Base-by-base conservation (phyloP, 1,140 invertebrate species). In the Hirudo medicinalis region DNA sequence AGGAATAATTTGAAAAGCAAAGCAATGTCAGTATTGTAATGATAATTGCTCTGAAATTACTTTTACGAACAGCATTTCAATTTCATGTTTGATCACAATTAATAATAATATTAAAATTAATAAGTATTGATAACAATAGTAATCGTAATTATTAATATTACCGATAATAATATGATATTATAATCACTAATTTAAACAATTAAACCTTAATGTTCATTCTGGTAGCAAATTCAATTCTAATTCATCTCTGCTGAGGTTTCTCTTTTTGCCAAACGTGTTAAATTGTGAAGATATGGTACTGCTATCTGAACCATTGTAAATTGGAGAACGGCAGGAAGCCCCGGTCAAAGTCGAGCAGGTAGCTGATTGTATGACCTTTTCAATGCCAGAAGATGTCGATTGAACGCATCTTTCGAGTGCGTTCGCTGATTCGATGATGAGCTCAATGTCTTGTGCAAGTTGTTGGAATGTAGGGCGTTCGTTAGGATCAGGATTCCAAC, bases 381-480 rank as follows among this genome's bases (percentile, higher is more conserved):
- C 36, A 22, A 32, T 29, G 36, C 20, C 36, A n/a, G 27, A 43
- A 29, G 49, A 25, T 29, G 22, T 54, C 25, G 32, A 49, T 54
- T 70, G 43, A n/a, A 43, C n/a, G 69, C 25, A 63, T 63, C 29
- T 63, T 63, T 63, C 57, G 20, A 70, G 49, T 1, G 53, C 69
- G 11, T 49, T 25, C 15, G 69, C 69, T 8, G 69, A 49, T 40
- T 53, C 36, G n/a, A 70, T 70, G 11, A 70, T 70, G 22, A 27
- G n/a, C 15, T 70, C 69, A 22, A 70, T 54, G n/a, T 70, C 69
- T n/a, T 53, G 43, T 1, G 69, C 49, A 5, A 70, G 25, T 53
- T 70, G 69, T 53, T 70, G 32, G 54, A 70, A 70, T 19, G 40
- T 70, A 22, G 69, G 69, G 0, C 69, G 69, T 25, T 32, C 53